Evolutionary conservation across 2,113 vertebrate species (phyloP).

Genomic region (Apteryx mantelli): DNA sequence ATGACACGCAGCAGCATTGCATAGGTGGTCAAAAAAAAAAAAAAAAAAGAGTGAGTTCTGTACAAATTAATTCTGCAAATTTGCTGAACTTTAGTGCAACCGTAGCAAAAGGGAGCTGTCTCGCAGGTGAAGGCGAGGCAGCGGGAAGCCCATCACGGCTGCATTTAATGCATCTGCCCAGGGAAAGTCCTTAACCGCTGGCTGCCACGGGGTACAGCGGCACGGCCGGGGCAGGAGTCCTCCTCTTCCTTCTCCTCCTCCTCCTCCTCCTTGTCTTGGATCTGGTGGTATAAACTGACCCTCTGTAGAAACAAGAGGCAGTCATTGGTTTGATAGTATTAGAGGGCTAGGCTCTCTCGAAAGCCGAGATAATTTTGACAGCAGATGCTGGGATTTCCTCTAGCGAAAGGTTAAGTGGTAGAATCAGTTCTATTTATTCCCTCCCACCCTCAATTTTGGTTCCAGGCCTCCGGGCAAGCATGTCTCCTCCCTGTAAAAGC

Average conservation of each 20-base stretch:
- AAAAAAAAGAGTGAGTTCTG: not conserved
- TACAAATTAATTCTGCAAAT: slow-evolving; percentile 9
- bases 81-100: not conserved
- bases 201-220: too few species aligned
- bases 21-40: not conserved
- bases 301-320: not conserved
- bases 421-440: too few species aligned
- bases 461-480: too few species aligned
- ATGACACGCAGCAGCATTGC: not conserved
- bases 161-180: too few species aligned
- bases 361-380: not conserved
- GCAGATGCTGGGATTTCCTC: not conserved
- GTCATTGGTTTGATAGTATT: not conserved
- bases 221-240: too few species aligned
- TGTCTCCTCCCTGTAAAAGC: too few species aligned
- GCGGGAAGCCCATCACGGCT: too few species aligned
- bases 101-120: not conserved
- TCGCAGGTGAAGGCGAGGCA: not conserved
- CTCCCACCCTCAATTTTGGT: too few species aligned
- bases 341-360: not conserved
- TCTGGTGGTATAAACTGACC: not conserved
- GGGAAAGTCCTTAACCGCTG: too few species aligned
- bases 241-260: too few species aligned
- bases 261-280: too few species aligned
- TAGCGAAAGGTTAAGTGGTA: not conserved